A percentile compares a stretch with the other conserved stretches of the same genome.
Evolutionary conservation across 1,140 invertebrate genomes (phyloP).

Genomic region (Neodiprion lecontei): DNA sequence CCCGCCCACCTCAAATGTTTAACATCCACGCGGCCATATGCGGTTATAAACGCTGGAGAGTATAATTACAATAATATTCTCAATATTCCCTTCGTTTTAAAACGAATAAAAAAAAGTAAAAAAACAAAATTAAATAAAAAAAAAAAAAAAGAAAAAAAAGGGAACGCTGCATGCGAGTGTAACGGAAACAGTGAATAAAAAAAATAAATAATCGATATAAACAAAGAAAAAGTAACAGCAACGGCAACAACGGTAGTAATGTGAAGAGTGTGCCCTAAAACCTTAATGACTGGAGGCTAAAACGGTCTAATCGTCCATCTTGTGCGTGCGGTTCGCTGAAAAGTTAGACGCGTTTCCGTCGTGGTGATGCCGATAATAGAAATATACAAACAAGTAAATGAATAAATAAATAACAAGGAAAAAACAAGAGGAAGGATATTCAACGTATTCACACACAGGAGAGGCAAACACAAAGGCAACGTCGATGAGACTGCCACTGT

Average conservation of each 20-base stretch:
- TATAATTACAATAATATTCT: too few relatives aligned
- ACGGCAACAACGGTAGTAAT: background rate
- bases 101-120: too few relatives aligned
- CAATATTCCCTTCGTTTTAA: too few relatives aligned
- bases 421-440: too few relatives aligned
- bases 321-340: background rate
- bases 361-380: background rate
- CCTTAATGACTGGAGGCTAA: background rate
- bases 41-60: too few relatives aligned
- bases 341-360: background rate
- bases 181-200: background rate
- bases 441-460: background rate
- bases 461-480: background rate
- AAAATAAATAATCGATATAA: background rate
- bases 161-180: too few relatives aligned
- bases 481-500: background rate
- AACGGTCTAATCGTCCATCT: background rate
- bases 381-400: background rate
- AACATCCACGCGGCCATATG: too few relatives aligned
- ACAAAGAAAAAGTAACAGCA: background rate
- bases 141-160: too few relatives aligned
- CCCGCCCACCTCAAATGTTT: too few relatives aligned
- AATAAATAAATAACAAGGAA: too few relatives aligned
- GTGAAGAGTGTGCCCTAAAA: background rate
- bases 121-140: too few relatives aligned